These are phyloP conservation scores for Tetragonisca angustula DNA, from an alignment of 2,888 invertebrate genomes.

Conservation along the genomic window DNA sequence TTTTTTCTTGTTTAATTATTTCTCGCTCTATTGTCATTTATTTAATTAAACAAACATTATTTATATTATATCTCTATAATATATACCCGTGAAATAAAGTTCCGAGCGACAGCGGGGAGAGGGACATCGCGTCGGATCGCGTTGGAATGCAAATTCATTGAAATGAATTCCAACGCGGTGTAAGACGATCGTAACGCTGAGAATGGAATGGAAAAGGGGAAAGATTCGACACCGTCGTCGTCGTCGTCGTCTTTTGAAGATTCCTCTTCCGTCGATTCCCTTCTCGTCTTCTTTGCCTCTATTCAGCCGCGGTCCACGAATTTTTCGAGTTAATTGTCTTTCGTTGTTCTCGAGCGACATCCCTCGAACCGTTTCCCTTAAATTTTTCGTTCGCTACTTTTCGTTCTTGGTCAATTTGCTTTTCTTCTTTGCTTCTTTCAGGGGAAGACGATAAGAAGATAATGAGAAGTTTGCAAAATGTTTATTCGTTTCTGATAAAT, in stretches of 20 bases:
- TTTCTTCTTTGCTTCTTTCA: not conserved
- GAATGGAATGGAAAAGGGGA: conserved; percentile 44
- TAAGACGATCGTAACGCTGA: conserved; percentile 75
- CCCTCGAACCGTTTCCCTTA: conserved; percentile 68
- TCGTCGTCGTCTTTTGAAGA: not conserved
- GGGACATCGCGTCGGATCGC: conserved; percentile 6
- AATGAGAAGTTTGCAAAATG: no score
- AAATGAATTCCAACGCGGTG: conserved; percentile 78
- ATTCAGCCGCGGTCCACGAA: conserved; percentile 51
- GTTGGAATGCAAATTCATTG: conserved; percentile 80
- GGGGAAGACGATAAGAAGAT: no score
- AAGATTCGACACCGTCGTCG: conserved; percentile 33
- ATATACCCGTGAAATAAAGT: not conserved
- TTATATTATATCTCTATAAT: no score
- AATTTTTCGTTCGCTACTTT: conserved; percentile 55
- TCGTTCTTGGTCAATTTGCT: not conserved
- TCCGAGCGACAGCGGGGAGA: not conserved
- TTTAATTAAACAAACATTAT: no score
- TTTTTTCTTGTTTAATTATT: no score
- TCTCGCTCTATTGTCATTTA: no score
- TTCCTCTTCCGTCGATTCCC: conserved; percentile 8
- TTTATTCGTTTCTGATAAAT: no score
- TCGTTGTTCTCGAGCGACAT: conserved; percentile 61
- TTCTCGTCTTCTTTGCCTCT: conserved; percentile 46
- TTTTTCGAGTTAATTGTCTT: conserved; percentile 75